Evolutionary conservation across 2,113 vertebrate genomes (phyloP), one percentile per base, ranked within the genome.

Genomic region (Sinocyclocheilus rhinocerous): DNA sequence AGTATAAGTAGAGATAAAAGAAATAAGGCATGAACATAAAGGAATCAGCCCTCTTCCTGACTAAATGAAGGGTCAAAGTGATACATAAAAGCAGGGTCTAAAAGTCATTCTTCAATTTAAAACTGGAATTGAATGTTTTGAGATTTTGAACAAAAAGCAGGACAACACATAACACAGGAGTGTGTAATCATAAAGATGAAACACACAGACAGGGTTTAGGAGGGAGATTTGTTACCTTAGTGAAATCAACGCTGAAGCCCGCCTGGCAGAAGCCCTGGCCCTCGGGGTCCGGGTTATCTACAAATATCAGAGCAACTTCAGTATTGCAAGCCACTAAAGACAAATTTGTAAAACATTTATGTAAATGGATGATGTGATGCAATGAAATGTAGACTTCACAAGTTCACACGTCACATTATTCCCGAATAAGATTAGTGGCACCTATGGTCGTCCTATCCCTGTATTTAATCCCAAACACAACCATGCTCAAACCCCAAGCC

Each of bases 191-290:
- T 24, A 48, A 24, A 48, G 20, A 73, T 73, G 70, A 73, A 73
- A 73, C 12, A 73, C 24, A 15, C 13, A 18, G 18, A 55, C 29
- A 33, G 3, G 55, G 4, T 65, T 48, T 18, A 3, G 22, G 8
- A 29, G 48, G n/a, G 33, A 24, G 36, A 52, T 20, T 39, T 63
- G 42, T 87, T 91, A 99, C 98, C 97, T 99, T 97, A 85, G 96
- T 97, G 94, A 99, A 99, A 92, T 99, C 98, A 92, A 99, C 95
- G 88, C 98, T 99, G 93, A 99, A 99, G 88, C 98, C 98, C 67
- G 98, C 98, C 96, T 99, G 98, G 92, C 98, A 99, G 92, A 97
- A 98, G 20, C 98, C 98, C 93, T 99, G 98, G 69, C 98, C 98
- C 92, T 98, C 97, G 1, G 98, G 98, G 92, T 99, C 97, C 20